A percentile compares a stretch with the other conserved stretches of the same genome.
Evolutionary conservation across 2,888 invertebrate species (phyloP).

Genomic region (Lasius fuliginosus): DNA sequence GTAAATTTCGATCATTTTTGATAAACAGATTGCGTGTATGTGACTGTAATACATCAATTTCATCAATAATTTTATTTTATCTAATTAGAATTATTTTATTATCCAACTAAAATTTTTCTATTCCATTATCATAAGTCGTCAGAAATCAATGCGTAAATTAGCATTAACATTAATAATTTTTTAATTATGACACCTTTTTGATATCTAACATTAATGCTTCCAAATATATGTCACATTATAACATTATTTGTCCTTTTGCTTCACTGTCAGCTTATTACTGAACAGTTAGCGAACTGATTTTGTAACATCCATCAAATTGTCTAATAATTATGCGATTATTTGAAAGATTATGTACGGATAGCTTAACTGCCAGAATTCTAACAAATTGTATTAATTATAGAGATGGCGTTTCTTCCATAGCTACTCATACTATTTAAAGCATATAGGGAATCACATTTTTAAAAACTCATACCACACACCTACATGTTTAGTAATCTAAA

Average conservation of each 20-base stretch:
- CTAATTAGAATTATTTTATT: neutral
- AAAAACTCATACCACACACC: neutral
- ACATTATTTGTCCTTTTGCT: constrained; percentile 15
- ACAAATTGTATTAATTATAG: neutral
- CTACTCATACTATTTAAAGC: constrained; percentile 4
- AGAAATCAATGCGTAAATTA: neutral
- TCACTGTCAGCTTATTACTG: neutral
- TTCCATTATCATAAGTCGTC: neutral
- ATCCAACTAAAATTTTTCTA: neutral
- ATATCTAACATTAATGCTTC: constrained; percentile 2
- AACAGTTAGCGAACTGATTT: neutral
- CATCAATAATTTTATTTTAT: neutral
- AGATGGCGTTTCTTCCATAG: neutral
- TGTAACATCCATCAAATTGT: neutral
- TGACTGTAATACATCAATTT: neutral
- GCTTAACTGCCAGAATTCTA: neutral
- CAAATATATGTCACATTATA: neutral
- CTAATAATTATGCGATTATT: neutral
- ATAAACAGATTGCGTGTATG: neutral
- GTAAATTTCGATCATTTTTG: neutral
- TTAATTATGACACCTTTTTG: neutral
- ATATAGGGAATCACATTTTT: neutral
- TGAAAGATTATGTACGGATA: neutral
- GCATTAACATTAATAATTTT: neutral
- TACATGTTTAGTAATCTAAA: neutral